Evolutionary conservation across 2,888 invertebrate genomes (phyloP), one percentile per base, ranked within the genome.

Genomic region (Drosophila siamana): DNA sequence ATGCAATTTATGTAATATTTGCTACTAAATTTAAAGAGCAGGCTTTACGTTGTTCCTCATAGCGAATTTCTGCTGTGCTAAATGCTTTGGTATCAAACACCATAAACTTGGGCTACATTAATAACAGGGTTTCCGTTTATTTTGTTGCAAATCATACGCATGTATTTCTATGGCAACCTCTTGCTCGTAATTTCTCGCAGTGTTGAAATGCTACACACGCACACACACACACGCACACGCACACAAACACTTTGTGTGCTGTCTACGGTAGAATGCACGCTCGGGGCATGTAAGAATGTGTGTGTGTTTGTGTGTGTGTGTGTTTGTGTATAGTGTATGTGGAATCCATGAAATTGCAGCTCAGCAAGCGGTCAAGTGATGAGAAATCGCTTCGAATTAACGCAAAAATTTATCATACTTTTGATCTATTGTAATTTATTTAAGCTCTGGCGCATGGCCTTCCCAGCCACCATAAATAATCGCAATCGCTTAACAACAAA

Each of bases 391-490:
- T 51, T 55, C 50, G 46, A 78, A 57, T 62, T 67, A 78, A 73
- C 47, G 59, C 55, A 33, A 41, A 44, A 44, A 62, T 60, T 55
- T 69, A 69, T 69, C 62, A 63, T 51, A 52, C 50, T 62, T 60
- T 68, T 74, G 74, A 72, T 74, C 62, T 68, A 72, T 74, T 30
- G 61, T 54, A 72, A 67, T 57, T 71, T 72, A 60, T 59, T 74
- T 54, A 57, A 69, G 46, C 50, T 28, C 38, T 44, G 33, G 15
- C 38, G 11, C 40, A 24, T 5, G 19, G 13, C 16, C 30, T 2
- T 1, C 30, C 24, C 26, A 30, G 36, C 52, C 44, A n/a, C 16
- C 52, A 71, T 70, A 71, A 64, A 71, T 70, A 54, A 50, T 72
- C 51, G 47, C 66, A 60, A 72, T 46, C 56, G 56, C 44, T 52